Percentiles rank a stretch among this genome's conserved stretches.
phyloP scores from a whole-genome alignment of 2,113 vertebrate species.

The Tachysurus fulvidraco region DNA sequence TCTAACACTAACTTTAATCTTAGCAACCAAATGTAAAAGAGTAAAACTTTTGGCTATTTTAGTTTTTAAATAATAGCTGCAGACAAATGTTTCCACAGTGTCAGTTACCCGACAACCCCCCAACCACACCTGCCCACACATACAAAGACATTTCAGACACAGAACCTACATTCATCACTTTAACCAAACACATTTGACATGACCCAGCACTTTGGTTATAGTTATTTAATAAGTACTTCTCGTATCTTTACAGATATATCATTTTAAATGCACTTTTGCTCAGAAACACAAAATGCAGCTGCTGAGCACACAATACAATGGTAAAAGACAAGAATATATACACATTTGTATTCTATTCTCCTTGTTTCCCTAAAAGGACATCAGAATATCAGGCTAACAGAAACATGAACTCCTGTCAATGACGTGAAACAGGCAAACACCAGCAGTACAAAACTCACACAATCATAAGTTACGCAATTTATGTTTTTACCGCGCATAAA shows the following conservation, averaged over 20 bases:
- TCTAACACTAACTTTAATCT: neutral
- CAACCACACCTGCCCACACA: slow-evolving; percentile 28
- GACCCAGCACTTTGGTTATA: slow-evolving; percentile 46
- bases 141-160: slow-evolving; percentile 2
- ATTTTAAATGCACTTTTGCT: slow-evolving; percentile 49
- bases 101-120: neutral
- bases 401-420: slow-evolving; percentile 23
- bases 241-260: slow-evolving; percentile 57
- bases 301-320: slow-evolving; percentile 55
- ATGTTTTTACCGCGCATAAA: slow-evolving; percentile 34
- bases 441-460: slow-evolving; percentile 36
- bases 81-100: neutral
- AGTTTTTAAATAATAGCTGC: neutral
- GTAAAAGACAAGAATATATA: slow-evolving; percentile 53
- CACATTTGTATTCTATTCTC: slow-evolving; percentile 52
- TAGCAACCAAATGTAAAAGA: neutral
- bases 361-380: neutral
- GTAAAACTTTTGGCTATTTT: neutral
- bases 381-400: slow-evolving; percentile 11
- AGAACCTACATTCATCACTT: slow-evolving; percentile 22
- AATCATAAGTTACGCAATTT: slow-evolving; percentile 25
- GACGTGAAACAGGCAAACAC: slow-evolving; percentile 28
- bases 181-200: slow-evolving; percentile 38
- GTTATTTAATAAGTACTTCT: slow-evolving; percentile 57
- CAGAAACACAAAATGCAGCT: slow-evolving; percentile 50